Base-by-base conservation (phyloP, 2,888 invertebrate species). In the Tiliacea aurago region DNA sequence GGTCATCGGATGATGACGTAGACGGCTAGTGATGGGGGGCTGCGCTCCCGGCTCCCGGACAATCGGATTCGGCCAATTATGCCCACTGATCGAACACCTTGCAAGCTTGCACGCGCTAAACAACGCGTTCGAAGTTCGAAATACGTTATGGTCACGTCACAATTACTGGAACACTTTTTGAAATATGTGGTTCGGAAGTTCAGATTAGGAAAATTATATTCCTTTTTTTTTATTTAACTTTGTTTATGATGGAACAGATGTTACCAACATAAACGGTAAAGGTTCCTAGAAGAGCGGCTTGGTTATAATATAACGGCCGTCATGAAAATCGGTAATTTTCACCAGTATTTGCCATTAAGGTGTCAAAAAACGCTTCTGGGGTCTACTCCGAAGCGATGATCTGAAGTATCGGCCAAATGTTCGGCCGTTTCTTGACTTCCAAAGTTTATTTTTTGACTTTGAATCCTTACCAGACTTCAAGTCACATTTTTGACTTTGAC, bases 1-100 rank as follows among this genome's bases (percentile, higher is more conserved):
- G 86, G 86, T 84, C 66, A 76, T 74, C 56, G 79, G 33, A 78
- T 80, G 76, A 80, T 82, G 81, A 78, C 83, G 78, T 73, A 80
- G 80, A 80, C 85, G 71, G 79, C 23, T 28, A 45, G 72, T 63
- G 78, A 70, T 80, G 77, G 65, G 83, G 76, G 80, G 76, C 80
- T 85, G 87, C 58, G 65, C 61, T 85, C 83, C 83, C 81, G 82
- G 74, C 66, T 85, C 84, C 84, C 84, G 83, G 73, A 88, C 93
- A 94, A 94, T 94, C 94, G 94, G 94, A 94, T 94, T 91, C 82
- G 85, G 85, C 88, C 95, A 93, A 95, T 95, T 95, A 95, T 88
- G 80, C 76, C 84, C 79, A 67, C 88, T 92, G 93, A 94, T 92
- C 90, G 92, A 93, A 94, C 95, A 94, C 94, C 94, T 94, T 95